Conservation (phyloP, 1,140 invertebrate genomes). For the Apis cerana region DNA sequence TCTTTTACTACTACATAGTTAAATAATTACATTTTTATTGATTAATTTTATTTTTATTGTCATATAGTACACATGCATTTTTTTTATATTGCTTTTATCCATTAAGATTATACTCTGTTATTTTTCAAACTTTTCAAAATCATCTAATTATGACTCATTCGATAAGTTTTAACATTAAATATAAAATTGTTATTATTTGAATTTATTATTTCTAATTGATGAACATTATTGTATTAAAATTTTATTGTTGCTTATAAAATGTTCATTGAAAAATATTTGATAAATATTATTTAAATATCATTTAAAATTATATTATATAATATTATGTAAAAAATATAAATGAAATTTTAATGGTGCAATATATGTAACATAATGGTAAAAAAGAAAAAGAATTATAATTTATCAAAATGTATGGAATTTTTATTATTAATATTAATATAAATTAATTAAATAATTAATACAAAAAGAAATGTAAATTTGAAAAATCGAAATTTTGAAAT, state of each 20-base stretch:
- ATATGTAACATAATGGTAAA: not conserved
- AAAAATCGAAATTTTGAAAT: not conserved
- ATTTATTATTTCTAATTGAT: not conserved
- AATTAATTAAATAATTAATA: not conserved
- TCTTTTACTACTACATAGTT: not conserved
- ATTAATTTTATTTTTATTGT: too few relatives aligned
- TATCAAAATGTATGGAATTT: not conserved
- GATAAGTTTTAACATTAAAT: not conserved
- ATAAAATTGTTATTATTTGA: too few relatives aligned
- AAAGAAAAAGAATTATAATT: not conserved
- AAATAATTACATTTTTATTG: not conserved
- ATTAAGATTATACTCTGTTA: not conserved
- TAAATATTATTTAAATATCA: not conserved
- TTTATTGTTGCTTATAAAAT: too few relatives aligned
- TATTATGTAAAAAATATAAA: not conserved
- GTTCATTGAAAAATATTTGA: not conserved
- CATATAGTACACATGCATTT: not conserved
- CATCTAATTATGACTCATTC: not conserved
- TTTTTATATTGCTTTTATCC: constrained; percentile 1
- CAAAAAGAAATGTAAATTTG: not conserved
- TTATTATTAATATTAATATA: not conserved
- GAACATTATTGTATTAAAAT: not conserved
- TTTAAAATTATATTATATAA: not conserved
- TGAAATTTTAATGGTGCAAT: not conserved
- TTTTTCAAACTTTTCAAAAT: not conserved